Base-by-base conservation (phyloP, 2,797 vertebrate species). In the Gymnothorax javanicus region DNA sequence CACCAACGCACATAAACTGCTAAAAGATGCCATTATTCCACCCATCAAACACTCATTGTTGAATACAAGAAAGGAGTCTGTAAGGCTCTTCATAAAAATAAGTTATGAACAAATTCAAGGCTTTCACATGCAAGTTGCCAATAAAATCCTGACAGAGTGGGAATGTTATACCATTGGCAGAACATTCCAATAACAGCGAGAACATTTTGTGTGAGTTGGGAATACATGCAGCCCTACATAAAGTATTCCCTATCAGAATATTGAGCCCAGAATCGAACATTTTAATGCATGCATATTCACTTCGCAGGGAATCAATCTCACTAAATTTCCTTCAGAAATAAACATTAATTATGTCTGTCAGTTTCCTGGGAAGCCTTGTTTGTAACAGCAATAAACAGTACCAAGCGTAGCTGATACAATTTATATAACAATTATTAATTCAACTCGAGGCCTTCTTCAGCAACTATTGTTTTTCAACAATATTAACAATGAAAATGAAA, bases 371-470 rank as follows among this genome's bases (percentile, higher is more conserved):
- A 52, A 71, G 62, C 75, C 75, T 20, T 52, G 4, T 23, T 79
- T 20, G 20, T 81, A 56, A 2, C 8, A 56, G 23, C 52, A 81
- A 7, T 56, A 12, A 69, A n/a, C 56, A 54, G 77, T 81, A 20
- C 52, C 52, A 56, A 81, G 52, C 56, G 17, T 56, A 81, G 77
- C 50, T 9, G 2, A 23, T 71, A 50, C 56, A 50, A 60, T 84
- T 12, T 0, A 79, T 88, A 33, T 81, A 88, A 60, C 60, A 54
- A 86, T 62, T 88, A 85, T n/a, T 82, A 88, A 89, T 89, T 89
- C 82, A 86, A 33, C 84, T 58, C 73, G 79, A 88, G 52, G 86
- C 75, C 73, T 81, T 54, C 79, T 89, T 84, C 88, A 90, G 86
- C 88, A 67, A 27, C 9, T n/a, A 1, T 52, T 20, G 13, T 56